These are phyloP conservation scores for Sebastes minor DNA, from an alignment of 2,797 vertebrate species.

Conservation along the genomic window DNA sequence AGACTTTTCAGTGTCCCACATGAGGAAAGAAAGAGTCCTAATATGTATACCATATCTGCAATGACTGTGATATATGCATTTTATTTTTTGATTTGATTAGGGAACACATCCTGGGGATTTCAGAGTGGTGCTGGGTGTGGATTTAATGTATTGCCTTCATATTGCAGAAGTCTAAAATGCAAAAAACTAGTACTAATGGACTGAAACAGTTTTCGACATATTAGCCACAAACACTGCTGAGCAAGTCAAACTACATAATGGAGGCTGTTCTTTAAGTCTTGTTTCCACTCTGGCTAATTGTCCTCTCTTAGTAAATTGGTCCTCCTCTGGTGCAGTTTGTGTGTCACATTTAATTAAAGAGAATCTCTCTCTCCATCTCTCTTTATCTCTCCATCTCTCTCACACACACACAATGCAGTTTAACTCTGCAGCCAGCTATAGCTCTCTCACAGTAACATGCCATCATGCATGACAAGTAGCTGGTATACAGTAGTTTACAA, in stretches of 20 bases:
- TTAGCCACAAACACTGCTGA: neutral
- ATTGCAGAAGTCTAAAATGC: too few species aligned
- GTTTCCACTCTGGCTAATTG: neutral
- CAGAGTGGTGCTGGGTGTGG: too few species aligned
- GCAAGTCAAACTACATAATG: neutral
- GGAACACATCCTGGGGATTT: too few species aligned
- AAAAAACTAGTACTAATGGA: neutral
- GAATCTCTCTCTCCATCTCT: neutral
- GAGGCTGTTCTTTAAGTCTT: neutral
- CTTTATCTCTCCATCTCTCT: neutral
- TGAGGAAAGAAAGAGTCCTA: too few species aligned
- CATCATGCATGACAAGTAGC: neutral
- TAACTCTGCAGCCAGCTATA: neutral
- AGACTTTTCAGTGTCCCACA: too few species aligned
- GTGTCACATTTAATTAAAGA: conserved; percentile 17
- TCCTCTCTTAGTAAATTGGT: conserved; percentile 1
- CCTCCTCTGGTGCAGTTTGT: conserved; percentile 5
- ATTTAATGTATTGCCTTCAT: too few species aligned
- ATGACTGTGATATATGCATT: too few species aligned
- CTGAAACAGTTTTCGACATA: neutral
- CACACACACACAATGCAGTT: neutral
- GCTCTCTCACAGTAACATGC: neutral
- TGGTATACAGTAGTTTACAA: neutral
- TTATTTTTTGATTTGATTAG: too few species aligned
- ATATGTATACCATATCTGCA: too few species aligned